A percentile compares a stretch with the other conserved stretches of the same genome.
These are phyloP conservation scores for Teleogryllus occipitalis DNA, from an alignment of 1,140 invertebrate species.

Conservation along the genomic window DNA sequence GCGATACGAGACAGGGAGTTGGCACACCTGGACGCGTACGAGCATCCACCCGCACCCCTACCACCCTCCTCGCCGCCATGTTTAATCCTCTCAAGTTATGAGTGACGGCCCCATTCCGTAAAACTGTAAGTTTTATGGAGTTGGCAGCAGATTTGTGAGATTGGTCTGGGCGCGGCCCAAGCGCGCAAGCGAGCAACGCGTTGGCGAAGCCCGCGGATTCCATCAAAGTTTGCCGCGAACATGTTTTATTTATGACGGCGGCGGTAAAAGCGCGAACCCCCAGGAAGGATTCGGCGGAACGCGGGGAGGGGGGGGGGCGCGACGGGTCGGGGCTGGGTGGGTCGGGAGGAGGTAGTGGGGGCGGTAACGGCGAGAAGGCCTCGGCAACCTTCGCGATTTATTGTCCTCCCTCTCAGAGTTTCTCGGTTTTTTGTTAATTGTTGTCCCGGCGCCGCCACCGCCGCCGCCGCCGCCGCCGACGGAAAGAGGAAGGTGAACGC, in stretches of 20 bases:
- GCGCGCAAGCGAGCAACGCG: background rate
- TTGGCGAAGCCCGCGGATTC: background rate
- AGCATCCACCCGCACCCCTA: background rate
- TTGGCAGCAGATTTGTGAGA: slow-evolving; percentile 3
- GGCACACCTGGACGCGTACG: background rate
- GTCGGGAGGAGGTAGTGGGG: no score
- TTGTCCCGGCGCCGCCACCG: no score
- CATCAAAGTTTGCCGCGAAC: slow-evolving; percentile 3
- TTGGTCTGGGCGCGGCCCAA: background rate
- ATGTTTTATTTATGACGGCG: background rate
- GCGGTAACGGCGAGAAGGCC: no score
- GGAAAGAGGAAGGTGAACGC: no score
- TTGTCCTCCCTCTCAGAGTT: background rate
- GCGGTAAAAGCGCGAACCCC: background rate
- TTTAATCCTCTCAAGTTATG: background rate
- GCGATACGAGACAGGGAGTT: background rate
- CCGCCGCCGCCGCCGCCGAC: no score
- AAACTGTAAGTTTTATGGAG: slow-evolving; percentile 5
- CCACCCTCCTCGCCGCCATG: background rate
- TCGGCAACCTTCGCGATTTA: background rate
- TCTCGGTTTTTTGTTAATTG: no score
- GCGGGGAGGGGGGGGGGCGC: no score
- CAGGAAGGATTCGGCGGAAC: background rate
- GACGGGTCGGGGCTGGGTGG: background rate
- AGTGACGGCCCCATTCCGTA: background rate